Percentiles rank a stretch among this genome's conserved stretches.
phyloP scores from a whole-genome alignment of 2,113 vertebrate genomes.

The Rhea americana region DNA sequence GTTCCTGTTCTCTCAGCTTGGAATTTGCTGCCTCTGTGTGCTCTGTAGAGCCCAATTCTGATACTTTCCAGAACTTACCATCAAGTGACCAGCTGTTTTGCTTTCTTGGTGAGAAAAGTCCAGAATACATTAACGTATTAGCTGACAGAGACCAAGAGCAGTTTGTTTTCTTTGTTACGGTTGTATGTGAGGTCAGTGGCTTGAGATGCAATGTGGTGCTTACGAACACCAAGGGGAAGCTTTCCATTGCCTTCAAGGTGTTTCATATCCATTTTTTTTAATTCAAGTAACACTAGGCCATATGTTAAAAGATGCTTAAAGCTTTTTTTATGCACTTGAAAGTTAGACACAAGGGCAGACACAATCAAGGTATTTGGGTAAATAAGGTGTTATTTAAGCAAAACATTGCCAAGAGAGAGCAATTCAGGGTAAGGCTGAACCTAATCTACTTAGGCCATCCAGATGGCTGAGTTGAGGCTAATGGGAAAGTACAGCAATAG shows the following conservation, averaged over 20 bases:
- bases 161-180: neutral
- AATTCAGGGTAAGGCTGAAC: neutral
- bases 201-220: neutral
- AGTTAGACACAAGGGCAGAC: neutral
- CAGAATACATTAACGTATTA: neutral
- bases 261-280: neutral
- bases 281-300: neutral
- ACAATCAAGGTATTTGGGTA: neutral
- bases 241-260: neutral
- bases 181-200: neutral
- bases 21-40: neutral
- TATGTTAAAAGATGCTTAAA: neutral
- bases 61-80: neutral
- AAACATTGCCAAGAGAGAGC: neutral
- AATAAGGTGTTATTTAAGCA: neutral
- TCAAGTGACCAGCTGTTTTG: neutral
- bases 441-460: neutral
- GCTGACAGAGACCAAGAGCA: neutral
- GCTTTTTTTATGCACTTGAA: neutral
- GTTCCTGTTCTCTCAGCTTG: conserved; percentile 5
- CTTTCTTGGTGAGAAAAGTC: neutral
- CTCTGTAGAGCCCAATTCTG: neutral
- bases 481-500: neutral
- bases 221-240: neutral
- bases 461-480: neutral